Evolutionary conservation across 2,888 invertebrate species (phyloP), one percentile per base, ranked within the genome.

Genomic region (Endotricha flammealis): DNA sequence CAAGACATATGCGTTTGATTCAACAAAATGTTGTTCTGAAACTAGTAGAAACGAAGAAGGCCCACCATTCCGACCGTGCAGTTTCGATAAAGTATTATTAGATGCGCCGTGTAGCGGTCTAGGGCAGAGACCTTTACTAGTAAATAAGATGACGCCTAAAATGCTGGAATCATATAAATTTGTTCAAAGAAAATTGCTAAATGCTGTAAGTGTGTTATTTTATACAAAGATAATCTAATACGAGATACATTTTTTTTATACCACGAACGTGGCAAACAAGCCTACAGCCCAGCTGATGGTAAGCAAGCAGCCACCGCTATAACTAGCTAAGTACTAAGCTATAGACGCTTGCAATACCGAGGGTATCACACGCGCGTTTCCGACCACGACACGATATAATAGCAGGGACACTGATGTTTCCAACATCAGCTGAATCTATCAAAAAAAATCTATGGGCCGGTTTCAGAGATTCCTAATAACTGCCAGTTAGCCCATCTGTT

Each of bases 71-170:
- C 56, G 75, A 0, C 65, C 81, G 3, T 83, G 88, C 46, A 86
- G 82, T 34, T 97, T 96, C 76, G 93, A 96, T 72, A 90, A 91
- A 57, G 90, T 97, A 30, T 80, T 97, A 12, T 71, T 97, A 25
- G 97, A 97, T 75, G 95, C 93, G 1, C 96, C 97, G 2, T 97
- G 97, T 61, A 96, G 95, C 79, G 95, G 92, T 0, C 77, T 96
- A 29, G 97, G 97, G 1, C 95, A 95, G 75, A 88, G 97, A 42
- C 96, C 97, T 0, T 90, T 92, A 50, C 64, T 94, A 11, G 62
- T 65, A 0, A 91, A 90, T 63, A 88, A 86, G 44, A 90, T 92
- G 53, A 87, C 89, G 0, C 62, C 87, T 1, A 91, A 90, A 61
- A 91, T 93, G 70, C 70, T 95, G 7, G 81, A 88, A 39, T 95